Evolutionary conservation across 2,113 vertebrate genomes (phyloP).

Genomic region (Rhineura floridana): DNA sequence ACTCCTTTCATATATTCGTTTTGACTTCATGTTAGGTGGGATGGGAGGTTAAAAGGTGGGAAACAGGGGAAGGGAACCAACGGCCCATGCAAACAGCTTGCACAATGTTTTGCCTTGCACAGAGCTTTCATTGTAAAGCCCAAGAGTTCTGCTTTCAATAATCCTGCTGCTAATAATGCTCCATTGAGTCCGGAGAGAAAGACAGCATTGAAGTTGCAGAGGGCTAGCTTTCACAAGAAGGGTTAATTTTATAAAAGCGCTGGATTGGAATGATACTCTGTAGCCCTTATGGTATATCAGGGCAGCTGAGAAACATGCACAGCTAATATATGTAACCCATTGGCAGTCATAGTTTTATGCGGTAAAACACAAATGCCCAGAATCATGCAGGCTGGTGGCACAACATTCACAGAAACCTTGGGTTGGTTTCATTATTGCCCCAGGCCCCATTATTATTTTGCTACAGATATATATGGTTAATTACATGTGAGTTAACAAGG

Average conservation of each 20-base stretch:
- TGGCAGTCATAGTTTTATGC: constrained; percentile 9
- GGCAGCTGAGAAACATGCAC: constrained; percentile 47
- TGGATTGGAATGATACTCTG: constrained; percentile 60
- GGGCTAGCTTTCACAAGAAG: constrained; percentile 50
- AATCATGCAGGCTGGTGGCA: constrained; percentile 14
- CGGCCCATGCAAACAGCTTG: constrained; percentile 74
- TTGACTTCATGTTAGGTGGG: constrained; percentile 58
- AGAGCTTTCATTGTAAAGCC: constrained; percentile 80
- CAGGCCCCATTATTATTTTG: background rate
- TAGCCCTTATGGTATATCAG: constrained; percentile 56
- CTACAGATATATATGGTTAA: background rate
- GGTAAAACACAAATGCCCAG: constrained; percentile 52
- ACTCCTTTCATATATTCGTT: constrained; percentile 72
- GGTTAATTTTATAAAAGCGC: constrained; percentile 66
- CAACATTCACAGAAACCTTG: constrained; percentile 53
- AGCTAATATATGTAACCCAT: constrained; percentile 50
- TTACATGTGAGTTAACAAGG: constrained; percentile 36
- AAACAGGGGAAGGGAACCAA: constrained; percentile 59
- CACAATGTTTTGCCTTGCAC: constrained; percentile 75
- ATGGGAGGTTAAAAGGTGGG: constrained; percentile 64
- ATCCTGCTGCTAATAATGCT: constrained; percentile 77
- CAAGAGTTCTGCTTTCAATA: constrained; percentile 81
- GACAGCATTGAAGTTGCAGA: constrained; percentile 74
- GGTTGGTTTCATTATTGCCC: constrained; percentile 29
- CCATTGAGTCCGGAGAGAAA: constrained; percentile 80